Evolutionary conservation across 2,113 vertebrate genomes (phyloP).

Genomic region (Protobothrops flavoviridis): DNA sequence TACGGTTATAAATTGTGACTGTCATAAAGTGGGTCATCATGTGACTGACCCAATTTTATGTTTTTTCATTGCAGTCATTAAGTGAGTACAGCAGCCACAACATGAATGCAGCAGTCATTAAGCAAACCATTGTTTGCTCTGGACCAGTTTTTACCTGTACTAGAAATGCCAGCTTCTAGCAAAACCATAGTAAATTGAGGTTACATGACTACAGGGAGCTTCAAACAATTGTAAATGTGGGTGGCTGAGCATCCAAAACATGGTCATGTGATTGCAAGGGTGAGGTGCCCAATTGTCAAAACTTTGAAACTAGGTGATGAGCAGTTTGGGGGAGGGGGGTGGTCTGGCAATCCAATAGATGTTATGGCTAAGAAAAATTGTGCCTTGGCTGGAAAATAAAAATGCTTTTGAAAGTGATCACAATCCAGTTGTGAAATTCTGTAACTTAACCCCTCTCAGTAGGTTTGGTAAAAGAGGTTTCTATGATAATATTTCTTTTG

Average conservation of each 20-base stretch:
- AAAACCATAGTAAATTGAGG: too few relatives aligned
- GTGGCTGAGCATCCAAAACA: too few relatives aligned
- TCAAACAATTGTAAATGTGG: too few relatives aligned
- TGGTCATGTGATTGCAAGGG: too few relatives aligned
- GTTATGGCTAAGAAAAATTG: neutral
- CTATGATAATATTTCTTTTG: neutral
- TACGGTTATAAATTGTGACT: neutral
- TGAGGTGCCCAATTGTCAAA: too few relatives aligned
- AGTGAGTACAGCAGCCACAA: neutral
- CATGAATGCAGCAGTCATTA: too few relatives aligned
- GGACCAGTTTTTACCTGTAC: too few relatives aligned
- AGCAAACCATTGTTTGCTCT: too few relatives aligned
- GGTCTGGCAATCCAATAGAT: neutral
- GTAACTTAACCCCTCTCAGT: neutral
- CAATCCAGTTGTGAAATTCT: neutral
- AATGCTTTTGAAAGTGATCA: neutral
- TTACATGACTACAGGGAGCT: too few relatives aligned
- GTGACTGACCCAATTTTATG: neutral
- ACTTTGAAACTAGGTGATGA: too few relatives aligned
- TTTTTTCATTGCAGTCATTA: neutral
- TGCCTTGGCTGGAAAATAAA: neutral
- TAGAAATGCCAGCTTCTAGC: too few relatives aligned
- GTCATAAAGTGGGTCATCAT: neutral
- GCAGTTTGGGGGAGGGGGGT: too few relatives aligned
- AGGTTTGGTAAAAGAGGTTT: neutral